Evolutionary conservation across 2,113 vertebrate species (phyloP).

Genomic region (Phocoena phocoena): DNA sequence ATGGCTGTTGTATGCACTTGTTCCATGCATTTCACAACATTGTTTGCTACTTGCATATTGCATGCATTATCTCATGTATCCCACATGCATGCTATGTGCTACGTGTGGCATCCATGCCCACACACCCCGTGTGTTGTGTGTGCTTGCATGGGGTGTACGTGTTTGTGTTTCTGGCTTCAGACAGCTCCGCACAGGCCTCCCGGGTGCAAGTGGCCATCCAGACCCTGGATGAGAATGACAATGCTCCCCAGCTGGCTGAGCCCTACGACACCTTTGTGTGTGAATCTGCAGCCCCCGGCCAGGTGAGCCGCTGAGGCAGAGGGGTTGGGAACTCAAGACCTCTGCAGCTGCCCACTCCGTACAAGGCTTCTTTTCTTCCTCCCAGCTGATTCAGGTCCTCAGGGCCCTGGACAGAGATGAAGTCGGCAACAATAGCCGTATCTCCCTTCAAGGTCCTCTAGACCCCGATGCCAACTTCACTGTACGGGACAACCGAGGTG

Average conservation of each 20-base stretch:
- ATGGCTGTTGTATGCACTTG: not conserved
- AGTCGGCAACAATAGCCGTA: slow-evolving; percentile 88
- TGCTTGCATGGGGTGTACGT: slow-evolving; percentile 25
- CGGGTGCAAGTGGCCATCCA: slow-evolving; percentile 89
- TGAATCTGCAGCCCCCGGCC: slow-evolving; percentile 87
- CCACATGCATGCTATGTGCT: not conserved
- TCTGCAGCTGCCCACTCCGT: not conserved
- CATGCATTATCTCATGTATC: not conserved
- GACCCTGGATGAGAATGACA: slow-evolving; percentile 93
- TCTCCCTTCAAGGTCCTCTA: slow-evolving; percentile 90
- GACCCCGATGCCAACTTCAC: slow-evolving; percentile 91
- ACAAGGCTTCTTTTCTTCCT: slow-evolving; percentile 47
- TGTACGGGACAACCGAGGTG: slow-evolving; percentile 90
- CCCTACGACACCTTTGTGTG: slow-evolving; percentile 91
- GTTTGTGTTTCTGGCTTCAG: slow-evolving; percentile 83
- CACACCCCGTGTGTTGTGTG: not conserved
- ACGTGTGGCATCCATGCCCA: not conserved
- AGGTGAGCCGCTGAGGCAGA: slow-evolving; percentile 82
- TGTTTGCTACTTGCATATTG: not conserved
- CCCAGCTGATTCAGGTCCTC: slow-evolving; percentile 92
- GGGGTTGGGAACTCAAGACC: not conserved
- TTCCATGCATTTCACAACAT: not conserved
- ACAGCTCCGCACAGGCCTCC: slow-evolving; percentile 92
- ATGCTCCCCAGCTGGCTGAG: slow-evolving; percentile 90
- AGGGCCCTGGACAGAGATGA: slow-evolving; percentile 90